Base-by-base conservation (phyloP, 2,797 vertebrate genomes). In the Pseudocheirus occidentalis region DNA sequence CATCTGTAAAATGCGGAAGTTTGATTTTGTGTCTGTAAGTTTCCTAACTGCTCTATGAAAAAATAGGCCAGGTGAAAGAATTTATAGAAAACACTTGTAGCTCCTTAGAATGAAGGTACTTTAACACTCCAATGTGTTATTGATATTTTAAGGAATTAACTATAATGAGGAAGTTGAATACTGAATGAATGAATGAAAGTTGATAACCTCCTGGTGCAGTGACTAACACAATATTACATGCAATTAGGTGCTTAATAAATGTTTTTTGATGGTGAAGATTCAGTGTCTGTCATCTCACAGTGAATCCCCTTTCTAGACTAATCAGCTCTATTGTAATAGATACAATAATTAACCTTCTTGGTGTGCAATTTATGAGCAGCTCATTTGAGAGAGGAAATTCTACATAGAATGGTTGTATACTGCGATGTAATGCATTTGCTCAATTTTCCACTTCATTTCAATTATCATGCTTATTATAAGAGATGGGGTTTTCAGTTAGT, bases 371-470 rank as follows among this genome's bases (percentile, higher is more conserved):
- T 97, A 31, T 95, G 92, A 98, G 95, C 93, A 96, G 89, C 96
- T 95, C 91, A 98, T 98, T 98, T 96, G 97, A 97, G 58, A 91
- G 91, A 95, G 97, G 96, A 98, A 55, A 96, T 97, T 97, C 95
- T 97, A 98, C 95, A 59, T 91, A 97, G 97, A 97, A 97, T 52
- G 92, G 98, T 98, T 98, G 91, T 97, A 54, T 92, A 94, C 94
- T 95, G 90, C 29, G 95, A 58, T 95, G 55, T 97, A 95, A 97
- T 97, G 96, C 0, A 0, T 95, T 97, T 98, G 97, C 97, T 96
- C 91, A 97, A 97, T 97, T 97, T 98, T 98, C 96, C 98, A 97
- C 95, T 98, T 98, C 96, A 98, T 98, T 98, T 98, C 92, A 97
- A 97, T 98, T 98, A 98, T 50, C 97, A 50, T 29, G 34, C 55